Percentiles rank a stretch among this genome's conserved stretches.
These are phyloP conservation scores for Podarcis siculus DNA, from an alignment of 2,797 vertebrate genomes.

Conservation along the genomic window DNA sequence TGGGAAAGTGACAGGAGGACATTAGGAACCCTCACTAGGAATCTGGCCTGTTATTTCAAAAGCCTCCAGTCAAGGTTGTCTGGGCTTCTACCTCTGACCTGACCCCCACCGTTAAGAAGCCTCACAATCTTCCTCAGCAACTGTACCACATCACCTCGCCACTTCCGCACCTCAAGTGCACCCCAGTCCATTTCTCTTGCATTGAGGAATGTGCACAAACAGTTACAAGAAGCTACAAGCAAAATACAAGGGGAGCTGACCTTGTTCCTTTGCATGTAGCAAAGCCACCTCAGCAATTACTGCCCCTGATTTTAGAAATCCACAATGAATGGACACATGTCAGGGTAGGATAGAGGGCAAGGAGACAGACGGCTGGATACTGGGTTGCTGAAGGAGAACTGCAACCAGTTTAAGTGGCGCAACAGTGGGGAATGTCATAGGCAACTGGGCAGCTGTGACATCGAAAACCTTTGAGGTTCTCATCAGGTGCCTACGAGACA, in stretches of 20 bases:
- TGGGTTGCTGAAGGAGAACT: not conserved
- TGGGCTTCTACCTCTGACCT: slow-evolving; percentile 75
- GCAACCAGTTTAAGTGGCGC: not conserved
- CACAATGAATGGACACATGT: not conserved
- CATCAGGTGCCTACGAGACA: not conserved
- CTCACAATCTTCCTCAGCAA: slow-evolving; percentile 55
- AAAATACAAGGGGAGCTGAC: not conserved
- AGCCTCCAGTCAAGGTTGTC: slow-evolving; percentile 74
- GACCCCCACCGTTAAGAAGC: slow-evolving; percentile 67
- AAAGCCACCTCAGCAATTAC: too few species aligned
- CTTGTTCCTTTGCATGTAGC: not conserved
- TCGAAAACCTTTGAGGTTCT: not conserved
- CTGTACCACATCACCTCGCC: slow-evolving; percentile 33
- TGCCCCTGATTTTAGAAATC: not conserved
- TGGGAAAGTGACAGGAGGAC: slow-evolving; percentile 44
- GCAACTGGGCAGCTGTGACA: too few species aligned
- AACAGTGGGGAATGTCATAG: not conserved
- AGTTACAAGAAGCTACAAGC: not conserved
- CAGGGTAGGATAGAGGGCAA: not conserved
- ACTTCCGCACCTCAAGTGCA: slow-evolving; percentile 69
- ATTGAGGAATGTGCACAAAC: not conserved
- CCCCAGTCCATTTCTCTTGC: slow-evolving; percentile 63
- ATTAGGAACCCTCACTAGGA: slow-evolving; percentile 67
- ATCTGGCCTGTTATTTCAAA: slow-evolving; percentile 82
- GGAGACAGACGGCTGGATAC: not conserved